Base-by-base conservation (phyloP, 1,140 invertebrate species). In the Gonioctena quinquepunctata region DNA sequence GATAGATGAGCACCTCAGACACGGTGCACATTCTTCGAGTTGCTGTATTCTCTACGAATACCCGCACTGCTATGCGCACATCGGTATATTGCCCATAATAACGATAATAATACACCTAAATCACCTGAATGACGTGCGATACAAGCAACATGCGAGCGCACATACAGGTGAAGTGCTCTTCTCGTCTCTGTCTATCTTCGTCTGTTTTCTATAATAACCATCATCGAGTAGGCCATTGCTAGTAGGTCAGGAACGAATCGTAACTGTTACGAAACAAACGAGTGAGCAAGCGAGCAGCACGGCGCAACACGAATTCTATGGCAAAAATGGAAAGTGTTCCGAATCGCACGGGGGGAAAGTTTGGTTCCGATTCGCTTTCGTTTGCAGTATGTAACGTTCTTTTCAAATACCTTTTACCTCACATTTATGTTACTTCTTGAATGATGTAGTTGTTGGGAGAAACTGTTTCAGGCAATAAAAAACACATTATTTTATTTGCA, bases 301-400 rank as follows among this genome's bases (percentile, higher is more conserved):
- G 26, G 23, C 48, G 48, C 42, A 50, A 64, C 59, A 33, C 67
- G 66, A 67, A 76, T 77, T 71, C 72, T 77, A 61, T 71, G 66
- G 68, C 71, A 69, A 77, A 79, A 79, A 79, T 76, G 74, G 77
- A 79, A 72, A 79, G 77, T 77, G 76, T 77, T 76, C 72, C 69
- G 61, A 73, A 77, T 76, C 70, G 68, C 70, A 66, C 22, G 49
- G 54, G 68, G 74, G 66, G 70, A 74, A 74, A 78, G 76, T 76
- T 65, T 66, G 69, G 66, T 63, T 73, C 71, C 68, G 64, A 63
- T 61, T 72, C 54, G 50, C 54, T 54, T 63, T n/a, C n/a, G n/a
- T n/a, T n/a, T n/a, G n/a, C n/a, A n/a, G n/a, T n/a, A n/a, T n/a
- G n/a, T n/a, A n/a, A n/a, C n/a, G n/a, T n/a, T n/a, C n/a, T n/a